Conservation (phyloP, 2,113 vertebrate genomes). For the Cyprinus carpio region DNA sequence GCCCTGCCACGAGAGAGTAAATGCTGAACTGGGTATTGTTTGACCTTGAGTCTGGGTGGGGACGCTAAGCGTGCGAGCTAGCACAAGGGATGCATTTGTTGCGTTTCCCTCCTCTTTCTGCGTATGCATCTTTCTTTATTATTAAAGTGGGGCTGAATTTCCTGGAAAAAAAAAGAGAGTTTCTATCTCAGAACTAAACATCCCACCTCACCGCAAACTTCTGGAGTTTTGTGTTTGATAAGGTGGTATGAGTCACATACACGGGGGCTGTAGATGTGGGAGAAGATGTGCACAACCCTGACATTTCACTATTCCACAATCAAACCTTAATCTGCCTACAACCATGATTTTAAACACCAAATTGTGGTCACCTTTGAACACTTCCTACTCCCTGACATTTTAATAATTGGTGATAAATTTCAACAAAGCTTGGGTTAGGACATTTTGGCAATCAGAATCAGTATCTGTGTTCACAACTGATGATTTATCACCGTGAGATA, state of each 20-base stretch:
- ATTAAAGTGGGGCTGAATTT: slow-evolving; percentile 9
- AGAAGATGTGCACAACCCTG: slow-evolving; percentile 47
- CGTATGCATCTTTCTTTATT: neutral
- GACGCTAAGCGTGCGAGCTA: slow-evolving; percentile 12
- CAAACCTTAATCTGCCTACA: slow-evolving; percentile 26
- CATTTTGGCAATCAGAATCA: slow-evolving; percentile 16
- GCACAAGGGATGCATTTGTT: slow-evolving; percentile 3
- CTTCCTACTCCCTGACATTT: slow-evolving; percentile 37
- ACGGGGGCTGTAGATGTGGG: slow-evolving; percentile 41
- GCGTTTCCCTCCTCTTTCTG: neutral
- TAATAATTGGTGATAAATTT: slow-evolving; percentile 2
- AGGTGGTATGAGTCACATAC: slow-evolving; percentile 36
- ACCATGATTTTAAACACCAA: slow-evolving; percentile 14
- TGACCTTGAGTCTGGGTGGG: slow-evolving; percentile 38
- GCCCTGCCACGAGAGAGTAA: slow-evolving; percentile 35
- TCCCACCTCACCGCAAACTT: slow-evolving; percentile 26
- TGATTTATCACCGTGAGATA: neutral
- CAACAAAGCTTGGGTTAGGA: neutral
- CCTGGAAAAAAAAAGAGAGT: slow-evolving; percentile 36
- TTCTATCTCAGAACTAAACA: slow-evolving; percentile 21
- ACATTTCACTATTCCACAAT: slow-evolving; percentile 38
- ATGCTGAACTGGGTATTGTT: slow-evolving; percentile 32
- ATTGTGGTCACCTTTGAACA: slow-evolving; percentile 24
- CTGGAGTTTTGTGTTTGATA: slow-evolving; percentile 38
- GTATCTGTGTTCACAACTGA: neutral